Evolutionary conservation across 2,888 invertebrate species (phyloP).

Genomic region (Oligia strigilis): DNA sequence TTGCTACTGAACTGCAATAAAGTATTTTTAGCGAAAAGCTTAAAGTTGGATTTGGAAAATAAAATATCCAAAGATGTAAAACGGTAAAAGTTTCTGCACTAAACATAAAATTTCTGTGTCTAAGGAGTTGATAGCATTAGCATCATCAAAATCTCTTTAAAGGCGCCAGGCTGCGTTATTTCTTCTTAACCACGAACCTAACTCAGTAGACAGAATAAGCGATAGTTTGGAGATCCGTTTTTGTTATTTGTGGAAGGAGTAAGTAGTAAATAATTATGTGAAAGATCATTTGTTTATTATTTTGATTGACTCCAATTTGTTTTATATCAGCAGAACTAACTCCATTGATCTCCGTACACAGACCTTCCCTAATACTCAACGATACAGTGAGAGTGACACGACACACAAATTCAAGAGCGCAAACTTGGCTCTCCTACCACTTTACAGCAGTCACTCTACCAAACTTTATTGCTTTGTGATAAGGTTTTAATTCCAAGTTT

Average conservation of each 20-base stretch:
- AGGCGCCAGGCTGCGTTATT: neutral
- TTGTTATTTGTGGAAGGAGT: neutral
- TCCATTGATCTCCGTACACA: conserved; percentile 39
- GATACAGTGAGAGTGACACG: conserved; percentile 70
- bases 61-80: neutral
- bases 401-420: conserved; percentile 76
- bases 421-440: conserved; percentile 69
- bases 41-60: neutral
- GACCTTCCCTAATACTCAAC: conserved; percentile 68
- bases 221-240: neutral
- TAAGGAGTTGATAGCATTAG: neutral
- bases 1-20: conserved; percentile 6
- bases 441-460: conserved; percentile 24
- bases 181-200: neutral
- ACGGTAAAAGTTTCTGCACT: neutral
- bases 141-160: neutral
- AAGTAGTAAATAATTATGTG: neutral
- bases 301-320: neutral
- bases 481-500: conserved; percentile 55
- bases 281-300: neutral
- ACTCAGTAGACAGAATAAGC: neutral
- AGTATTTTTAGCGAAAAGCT: neutral
- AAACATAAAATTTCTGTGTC: neutral
- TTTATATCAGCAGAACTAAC: conserved; percentile 1
- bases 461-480: conserved; percentile 42